Evolutionary conservation across 2,888 invertebrate species (phyloP).

Genomic region (Cyrtodaria siliqua): DNA sequence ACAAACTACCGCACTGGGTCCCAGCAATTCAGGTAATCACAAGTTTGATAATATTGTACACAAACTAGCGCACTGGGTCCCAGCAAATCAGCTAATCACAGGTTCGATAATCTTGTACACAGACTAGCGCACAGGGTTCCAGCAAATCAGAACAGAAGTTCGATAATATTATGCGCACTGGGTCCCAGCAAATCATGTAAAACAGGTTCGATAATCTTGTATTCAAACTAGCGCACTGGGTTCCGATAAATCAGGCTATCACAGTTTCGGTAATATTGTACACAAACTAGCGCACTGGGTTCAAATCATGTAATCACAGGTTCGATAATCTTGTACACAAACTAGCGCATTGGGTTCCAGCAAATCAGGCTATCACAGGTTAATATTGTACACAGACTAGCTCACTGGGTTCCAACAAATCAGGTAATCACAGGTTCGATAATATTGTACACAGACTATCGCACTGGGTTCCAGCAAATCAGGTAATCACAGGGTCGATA

Average conservation of each 20-base stretch:
- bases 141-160: no score
- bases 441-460: constrained; percentile 30
- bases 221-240: no score
- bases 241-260: constrained; percentile 55
- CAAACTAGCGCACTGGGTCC: no score
- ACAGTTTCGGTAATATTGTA: constrained; percentile 40
- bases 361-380: constrained; percentile 53
- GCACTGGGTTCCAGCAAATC: constrained; percentile 60
- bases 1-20: no score
- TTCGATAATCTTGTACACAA: constrained; percentile 40
- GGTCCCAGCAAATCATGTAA: no score
- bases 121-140: no score
- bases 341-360: constrained; percentile 60
- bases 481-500: constrained; percentile 56
- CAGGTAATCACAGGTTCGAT: constrained; percentile 55
- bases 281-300: constrained; percentile 59
- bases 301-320: constrained; percentile 51
- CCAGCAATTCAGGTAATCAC: no score
- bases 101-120: no score
- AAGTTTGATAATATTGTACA: no score
- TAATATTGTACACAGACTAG: constrained; percentile 37
- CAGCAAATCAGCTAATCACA: no score
- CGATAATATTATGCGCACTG: no score
- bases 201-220: constrained; percentile 50
- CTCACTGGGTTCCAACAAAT: constrained; percentile 42